Evolutionary conservation across 2,888 invertebrate species (phyloP), one percentile per base, ranked within the genome.

Genomic region (Carabus problematicus): DNA sequence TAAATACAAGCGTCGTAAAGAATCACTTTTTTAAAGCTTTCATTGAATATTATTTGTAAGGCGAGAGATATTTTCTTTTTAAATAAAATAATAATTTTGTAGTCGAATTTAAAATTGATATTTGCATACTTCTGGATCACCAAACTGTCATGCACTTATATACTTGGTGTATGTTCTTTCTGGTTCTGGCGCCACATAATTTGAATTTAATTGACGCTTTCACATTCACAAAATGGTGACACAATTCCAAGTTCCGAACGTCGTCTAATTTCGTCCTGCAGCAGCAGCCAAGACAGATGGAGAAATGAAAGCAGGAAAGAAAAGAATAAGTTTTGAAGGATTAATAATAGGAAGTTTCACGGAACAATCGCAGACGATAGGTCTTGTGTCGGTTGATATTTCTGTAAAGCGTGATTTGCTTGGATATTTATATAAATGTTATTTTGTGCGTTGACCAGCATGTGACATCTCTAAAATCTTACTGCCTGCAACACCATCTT

Each of bases 271-370:
- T 67, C 58, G 47, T 29, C 29, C 42, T 8, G 67, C 14, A 52
- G 29, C n/a, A 54, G 67, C 40, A 43, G 60, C 59, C 43, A 54
- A 67, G 67, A 67, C 67, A 67, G 60, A 67, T 67, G 60, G 29
- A 16, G 8, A 12, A 59, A 58, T 29, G 54, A 60, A 60, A 52
- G 59, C 43, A 60, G 41, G 52, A 60, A 67, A 47, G 56, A 16
- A 16, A 45, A 45, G 59, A 54, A 60, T 47, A 67, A 67, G 58
- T 67, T 66, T 66, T 67, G 67, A 60, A 60, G 18, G 52, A 16
- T n/a, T n/a, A n/a, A n/a, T n/a, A n/a, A 52, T 9, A n/a, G 16
- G 52, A 52, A 52, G 52, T 8, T 52, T 52, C n/a, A 52, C 52
- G 7, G 16, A 52, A 11, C n/a, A 52, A 14, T 52, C 49, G 7